Evolutionary conservation across 92 coral and sea anemone genomes (phyloP).

Genomic region (Epizoanthus rinbou): DNA sequence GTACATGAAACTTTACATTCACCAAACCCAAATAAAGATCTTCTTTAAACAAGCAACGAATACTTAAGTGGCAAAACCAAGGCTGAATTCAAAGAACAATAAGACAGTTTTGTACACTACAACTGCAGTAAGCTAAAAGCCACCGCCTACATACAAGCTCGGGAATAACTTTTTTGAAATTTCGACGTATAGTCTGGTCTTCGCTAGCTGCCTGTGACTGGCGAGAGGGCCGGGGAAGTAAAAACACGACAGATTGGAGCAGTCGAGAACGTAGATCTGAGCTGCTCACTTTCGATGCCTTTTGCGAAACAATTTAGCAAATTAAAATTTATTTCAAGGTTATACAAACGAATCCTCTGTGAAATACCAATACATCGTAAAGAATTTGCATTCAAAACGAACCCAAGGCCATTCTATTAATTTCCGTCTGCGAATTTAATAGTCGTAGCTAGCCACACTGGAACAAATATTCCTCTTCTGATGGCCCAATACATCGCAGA

Average conservation of each 20-base stretch:
- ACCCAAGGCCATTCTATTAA: background rate
- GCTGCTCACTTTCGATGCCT: background rate
- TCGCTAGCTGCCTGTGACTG: constrained; percentile 1
- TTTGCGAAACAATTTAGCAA: background rate
- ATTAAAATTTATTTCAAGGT: no score
- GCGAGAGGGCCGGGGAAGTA: background rate
- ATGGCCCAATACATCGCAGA: background rate
- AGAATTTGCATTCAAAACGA: no score
- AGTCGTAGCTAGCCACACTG: constrained; percentile 4
- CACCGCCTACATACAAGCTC: constrained; percentile 18
- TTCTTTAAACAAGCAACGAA: background rate
- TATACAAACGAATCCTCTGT: background rate
- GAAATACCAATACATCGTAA: constrained; percentile 3
- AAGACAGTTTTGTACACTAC: background rate
- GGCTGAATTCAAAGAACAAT: background rate
- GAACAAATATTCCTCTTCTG: background rate
- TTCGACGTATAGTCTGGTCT: background rate
- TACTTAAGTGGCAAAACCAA: background rate
- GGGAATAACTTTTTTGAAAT: constrained; percentile 12
- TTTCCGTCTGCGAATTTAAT: background rate
- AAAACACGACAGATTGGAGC: constrained; percentile 4
- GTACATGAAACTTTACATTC: constrained; percentile 8
- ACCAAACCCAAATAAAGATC: background rate
- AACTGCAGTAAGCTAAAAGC: background rate
- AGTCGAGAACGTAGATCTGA: background rate